phyloP scores from a whole-genome alignment of 2,113 vertebrate species.

The Antechinus flavipes region DNA sequence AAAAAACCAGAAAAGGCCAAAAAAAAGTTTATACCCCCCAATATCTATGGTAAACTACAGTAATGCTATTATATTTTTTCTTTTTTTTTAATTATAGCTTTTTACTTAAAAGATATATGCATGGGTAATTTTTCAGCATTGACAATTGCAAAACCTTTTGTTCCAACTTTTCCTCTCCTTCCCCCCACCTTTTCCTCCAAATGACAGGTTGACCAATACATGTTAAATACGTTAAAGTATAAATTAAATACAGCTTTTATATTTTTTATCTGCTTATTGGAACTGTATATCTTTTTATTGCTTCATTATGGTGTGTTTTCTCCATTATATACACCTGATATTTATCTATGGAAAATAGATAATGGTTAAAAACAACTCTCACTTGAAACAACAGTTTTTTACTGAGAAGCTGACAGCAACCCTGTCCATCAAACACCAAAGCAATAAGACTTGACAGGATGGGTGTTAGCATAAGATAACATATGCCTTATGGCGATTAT shows the following conservation, averaged over 20 bases:
- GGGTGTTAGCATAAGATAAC: conserved; percentile 76
- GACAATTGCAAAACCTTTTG: too few relatives aligned
- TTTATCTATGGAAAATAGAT: conserved; percentile 42
- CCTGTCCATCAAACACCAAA: conserved; percentile 55
- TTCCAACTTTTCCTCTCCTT: too few relatives aligned
- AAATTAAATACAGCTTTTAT: neutral
- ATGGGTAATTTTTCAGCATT: too few relatives aligned
- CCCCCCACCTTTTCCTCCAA: too few relatives aligned
- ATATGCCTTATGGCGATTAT: conserved; percentile 48
- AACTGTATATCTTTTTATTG: neutral
- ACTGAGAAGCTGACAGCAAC: conserved; percentile 38
- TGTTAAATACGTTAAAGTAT: too few relatives aligned
- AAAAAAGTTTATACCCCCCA: neutral
- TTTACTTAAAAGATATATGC: too few relatives aligned
- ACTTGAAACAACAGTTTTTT: conserved; percentile 30
- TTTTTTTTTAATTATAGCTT: too few relatives aligned
- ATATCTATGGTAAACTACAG: neutral
- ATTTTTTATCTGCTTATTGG: neutral
- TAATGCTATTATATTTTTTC: neutral
- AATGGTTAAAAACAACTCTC: conserved; percentile 1
- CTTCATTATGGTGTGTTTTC: neutral
- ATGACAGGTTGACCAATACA: too few relatives aligned
- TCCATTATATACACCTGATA: rapidly evolving
- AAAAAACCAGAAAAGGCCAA: neutral
- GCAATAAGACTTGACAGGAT: neutral